A percentile compares a stretch with the other conserved stretches of the same genome.
phyloP scores from a whole-genome alignment of 2,888 invertebrate genomes.

The Asteroscopus sphinx region DNA sequence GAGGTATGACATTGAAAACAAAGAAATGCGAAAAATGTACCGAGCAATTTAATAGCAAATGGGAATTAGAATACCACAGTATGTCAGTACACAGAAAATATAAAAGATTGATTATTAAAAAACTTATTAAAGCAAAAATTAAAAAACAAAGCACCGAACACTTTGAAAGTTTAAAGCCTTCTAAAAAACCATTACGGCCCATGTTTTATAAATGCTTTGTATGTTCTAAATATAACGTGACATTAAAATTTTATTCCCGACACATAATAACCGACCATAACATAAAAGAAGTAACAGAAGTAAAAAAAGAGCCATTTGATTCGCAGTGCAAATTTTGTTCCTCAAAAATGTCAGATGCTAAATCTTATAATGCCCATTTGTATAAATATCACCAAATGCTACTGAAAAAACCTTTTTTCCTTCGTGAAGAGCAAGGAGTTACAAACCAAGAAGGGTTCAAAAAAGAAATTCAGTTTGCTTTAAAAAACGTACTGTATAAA shows the following conservation, averaged over 20 bases:
- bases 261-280: conserved; percentile 66
- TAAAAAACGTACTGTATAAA: conserved; percentile 72
- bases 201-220: conserved; percentile 58
- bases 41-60: conserved; percentile 7
- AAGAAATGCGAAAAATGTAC: conserved; percentile 12
- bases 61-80: conserved; percentile 12
- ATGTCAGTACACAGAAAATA: conserved; percentile 2
- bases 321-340: conserved; percentile 68
- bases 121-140: neutral
- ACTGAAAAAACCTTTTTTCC: conserved; percentile 7
- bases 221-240: conserved; percentile 64
- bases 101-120: neutral
- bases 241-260: conserved; percentile 40
- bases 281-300: conserved; percentile 37
- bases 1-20: conserved; percentile 5
- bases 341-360: conserved; percentile 41
- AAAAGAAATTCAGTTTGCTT: conserved; percentile 35
- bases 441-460: neutral
- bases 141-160: neutral
- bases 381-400: conserved; percentile 41
- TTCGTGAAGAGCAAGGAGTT: conserved; percentile 1
- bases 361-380: conserved; percentile 59
- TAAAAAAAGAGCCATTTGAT: conserved; percentile 60
- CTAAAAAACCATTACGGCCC: conserved; percentile 6
- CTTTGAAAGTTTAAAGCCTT: neutral